Evolutionary conservation across 1,140 invertebrate genomes (phyloP), one percentile per base, ranked within the genome.

Genomic region (Acromyrmex echinatior): DNA sequence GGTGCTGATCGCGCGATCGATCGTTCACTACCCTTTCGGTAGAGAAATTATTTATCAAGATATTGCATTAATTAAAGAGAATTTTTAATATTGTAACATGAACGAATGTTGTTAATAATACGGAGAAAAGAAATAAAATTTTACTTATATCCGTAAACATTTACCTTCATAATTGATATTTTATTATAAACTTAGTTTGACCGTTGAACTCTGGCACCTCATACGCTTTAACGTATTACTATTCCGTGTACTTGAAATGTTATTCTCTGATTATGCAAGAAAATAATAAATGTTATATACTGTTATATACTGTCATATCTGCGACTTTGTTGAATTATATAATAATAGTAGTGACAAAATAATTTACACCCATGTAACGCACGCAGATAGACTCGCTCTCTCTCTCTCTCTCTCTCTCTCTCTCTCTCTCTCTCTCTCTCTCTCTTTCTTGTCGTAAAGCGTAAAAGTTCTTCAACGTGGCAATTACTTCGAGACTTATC

Each of bases 401-500:
- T 31, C 71, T 39, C 28, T 31, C 2, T 31, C 3, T 31, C 31
- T 4, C 31, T 31, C 71, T 39, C 18, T 63, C 78, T 70, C 21
- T 49, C 10, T 70, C 66, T 25, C 71, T 39, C 28, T 31, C 2
- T 31, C 3, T 31, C 31, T 4, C 31, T 31, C 71, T 39, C 18
- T 63, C 78, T 70, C 21, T 49, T 18, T 70, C 66, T 25, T 35
- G 9, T 66, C 66, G 51, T 81, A 81, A 73, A 60, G 25, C 66
- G 79, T 60, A 58, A 25, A 73, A 88, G 81, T 88, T 71, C 53
- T 80, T 81, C 78, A 74, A 80, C 80, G 66, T 80, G 56, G 85
- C 88, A 90, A 89, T 89, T 90, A 86, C 87, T 74, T 18, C 16
- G 49, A 80, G 76, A 56, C 35, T 68, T 56, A 84, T 73, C 74